Conservation (phyloP, 2,888 invertebrate genomes). For the Acrobasis suavella region DNA sequence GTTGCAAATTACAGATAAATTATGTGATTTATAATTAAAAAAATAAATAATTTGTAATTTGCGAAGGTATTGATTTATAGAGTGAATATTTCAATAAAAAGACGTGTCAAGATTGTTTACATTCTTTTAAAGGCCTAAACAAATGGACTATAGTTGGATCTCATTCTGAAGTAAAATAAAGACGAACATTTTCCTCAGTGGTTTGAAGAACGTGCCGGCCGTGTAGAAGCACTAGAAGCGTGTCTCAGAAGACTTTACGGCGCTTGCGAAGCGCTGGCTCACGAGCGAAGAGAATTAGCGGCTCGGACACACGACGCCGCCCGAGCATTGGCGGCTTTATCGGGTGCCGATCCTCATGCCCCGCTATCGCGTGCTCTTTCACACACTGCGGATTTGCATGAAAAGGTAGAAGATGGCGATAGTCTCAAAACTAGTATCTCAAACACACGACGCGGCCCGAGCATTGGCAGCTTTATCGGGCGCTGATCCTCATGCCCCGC, state of each 20-base stretch:
- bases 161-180: too few species aligned
- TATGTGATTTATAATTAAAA: too few species aligned
- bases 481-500: conserved; percentile 90
- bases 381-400: conserved; percentile 94
- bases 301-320: conserved; percentile 85
- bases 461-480: conserved; percentile 88
- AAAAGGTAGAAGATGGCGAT: conserved; percentile 79
- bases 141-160: too few species aligned
- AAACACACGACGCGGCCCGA: conserved; percentile 87
- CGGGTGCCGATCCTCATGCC: conserved; percentile 91
- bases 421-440: conserved; percentile 49
- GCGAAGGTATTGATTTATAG: too few species aligned
- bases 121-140: too few species aligned
- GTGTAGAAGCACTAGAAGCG: conserved; percentile 94
- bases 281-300: conserved; percentile 92
- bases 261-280: conserved; percentile 93
- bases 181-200: conserved; percentile 85
- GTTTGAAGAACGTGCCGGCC: conserved; percentile 98
- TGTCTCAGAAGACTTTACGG: conserved; percentile 93
- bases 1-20: too few species aligned
- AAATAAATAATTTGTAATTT: too few species aligned
- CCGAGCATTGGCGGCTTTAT: conserved; percentile 87
- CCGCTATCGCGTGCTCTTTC: conserved; percentile 90
- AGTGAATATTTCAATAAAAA: too few species aligned
- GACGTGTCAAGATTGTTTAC: too few species aligned